phyloP scores from a whole-genome alignment of 2,888 invertebrate genomes.

The Pseudeuparius sepicola region DNA sequence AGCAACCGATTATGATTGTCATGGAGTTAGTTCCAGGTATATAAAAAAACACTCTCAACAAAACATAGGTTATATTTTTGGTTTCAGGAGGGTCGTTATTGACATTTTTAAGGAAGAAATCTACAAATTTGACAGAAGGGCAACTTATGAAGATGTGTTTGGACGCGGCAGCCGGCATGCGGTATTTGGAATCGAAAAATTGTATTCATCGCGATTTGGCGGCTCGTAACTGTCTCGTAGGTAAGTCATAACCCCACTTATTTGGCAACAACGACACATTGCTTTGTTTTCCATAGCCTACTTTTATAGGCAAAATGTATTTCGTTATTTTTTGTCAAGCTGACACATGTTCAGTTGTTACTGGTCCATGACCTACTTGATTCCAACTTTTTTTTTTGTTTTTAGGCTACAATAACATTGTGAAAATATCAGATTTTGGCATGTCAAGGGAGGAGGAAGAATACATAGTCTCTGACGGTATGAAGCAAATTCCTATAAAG shows the following conservation, averaged over 20 bases:
- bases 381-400: no score
- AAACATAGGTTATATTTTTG: slow-evolving; percentile 1
- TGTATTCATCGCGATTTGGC: slow-evolving; percentile 95
- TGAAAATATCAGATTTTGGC: slow-evolving; percentile 96
- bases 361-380: no score
- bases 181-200: slow-evolving; percentile 89
- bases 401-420: slow-evolving; percentile 67
- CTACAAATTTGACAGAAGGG: slow-evolving; percentile 48
- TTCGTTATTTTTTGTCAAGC: no score
- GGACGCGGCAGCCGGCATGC: slow-evolving; percentile 91
- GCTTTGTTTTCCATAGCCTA: no score
- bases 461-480: slow-evolving; percentile 92
- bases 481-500: slow-evolving; percentile 98
- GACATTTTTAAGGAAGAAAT: slow-evolving; percentile 75
- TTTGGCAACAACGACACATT: slow-evolving; percentile 2
- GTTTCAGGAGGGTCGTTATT: slow-evolving; percentile 76
- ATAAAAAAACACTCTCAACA: background rate
- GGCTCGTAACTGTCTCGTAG: slow-evolving; percentile 86
- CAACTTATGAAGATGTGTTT: slow-evolving; percentile 80
- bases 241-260: slow-evolving; percentile 37
- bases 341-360: no score
- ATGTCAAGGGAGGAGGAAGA: slow-evolving; percentile 97
- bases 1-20: slow-evolving; percentile 97
- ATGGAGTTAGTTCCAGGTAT: slow-evolving; percentile 90
- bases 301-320: no score